Conservation (phyloP, 2,113 vertebrate species). For the Guaruba guarouba region DNA sequence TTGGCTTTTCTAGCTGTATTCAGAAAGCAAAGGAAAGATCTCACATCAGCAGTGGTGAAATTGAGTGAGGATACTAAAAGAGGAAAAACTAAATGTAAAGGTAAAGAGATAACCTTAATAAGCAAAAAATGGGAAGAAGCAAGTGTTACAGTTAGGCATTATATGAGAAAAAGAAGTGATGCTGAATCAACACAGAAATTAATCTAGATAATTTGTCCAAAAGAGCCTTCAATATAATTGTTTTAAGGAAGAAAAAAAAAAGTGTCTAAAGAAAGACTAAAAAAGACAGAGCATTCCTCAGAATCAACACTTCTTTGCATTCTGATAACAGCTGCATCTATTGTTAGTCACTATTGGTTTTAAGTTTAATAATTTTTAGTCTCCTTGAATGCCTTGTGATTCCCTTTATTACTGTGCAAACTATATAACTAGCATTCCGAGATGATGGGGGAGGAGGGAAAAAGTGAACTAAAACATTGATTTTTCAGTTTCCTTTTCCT, state of each 20-base stretch:
- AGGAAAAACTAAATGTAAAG: background rate
- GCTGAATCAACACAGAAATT: background rate
- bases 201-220: background rate
- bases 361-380: background rate
- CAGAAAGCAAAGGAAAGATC: background rate
- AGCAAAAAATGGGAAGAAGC: background rate
- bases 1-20: background rate
- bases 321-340: background rate
- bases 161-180: background rate
- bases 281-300: background rate
- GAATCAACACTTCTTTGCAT: background rate
- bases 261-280: background rate
- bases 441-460: background rate
- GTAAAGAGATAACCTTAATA: background rate
- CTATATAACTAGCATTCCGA: background rate
- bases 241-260: background rate
- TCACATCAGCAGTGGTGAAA: background rate
- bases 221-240: background rate
- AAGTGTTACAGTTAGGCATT: background rate
- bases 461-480: background rate
- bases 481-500: constrained; percentile 30
- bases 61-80: background rate
- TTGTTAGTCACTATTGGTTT: background rate
- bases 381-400: background rate
- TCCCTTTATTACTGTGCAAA: background rate